Base-by-base conservation (phyloP, 1,140 invertebrate species). In the Copidosoma floridanum region DNA sequence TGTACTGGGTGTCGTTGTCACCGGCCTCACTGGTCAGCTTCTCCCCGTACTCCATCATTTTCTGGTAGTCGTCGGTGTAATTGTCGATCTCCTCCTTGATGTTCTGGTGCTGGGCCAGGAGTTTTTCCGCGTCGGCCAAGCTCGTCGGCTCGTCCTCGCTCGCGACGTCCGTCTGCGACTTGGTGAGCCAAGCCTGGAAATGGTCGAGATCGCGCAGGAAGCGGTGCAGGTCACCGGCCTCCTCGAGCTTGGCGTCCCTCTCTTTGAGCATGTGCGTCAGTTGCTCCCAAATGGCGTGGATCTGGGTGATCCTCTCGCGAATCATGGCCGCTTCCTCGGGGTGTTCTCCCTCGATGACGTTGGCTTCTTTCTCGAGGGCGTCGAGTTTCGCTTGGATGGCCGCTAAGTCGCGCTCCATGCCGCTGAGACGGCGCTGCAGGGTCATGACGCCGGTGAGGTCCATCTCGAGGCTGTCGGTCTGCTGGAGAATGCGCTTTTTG, bases 31-130 rank as follows among this genome's bases (percentile, higher is more conserved):
- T 90, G 48, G 94, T 97, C 53, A 97, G 86, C 69, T 92, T 88
- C 72, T 98, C 95, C 48, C 98, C 98, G 76, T 98, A 99, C 68
- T 98, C 95, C 91, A 99, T 98, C 95, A 99, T 99, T 82, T 95
- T 96, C 65, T 90, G 90, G 76, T 98, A 98, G 76, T 99, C 97
- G 66, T 97, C 94, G 44, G 90, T 95, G 75, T 99, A 99, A 71
- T 97, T 98, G 76, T 99, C 95, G 69, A 99, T 99, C 80, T 99
- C 98, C 75, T 99, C 97, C 70, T 94, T 90, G 65, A 99, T 97
- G 61, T 93, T 94, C 81, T 97, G 94, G 82, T 99, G 98, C 78
- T 94, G 95, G 51, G 91, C 95, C 0, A 99, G 82, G 2, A 99
- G 82, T 77, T 96, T 94, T 79, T 99, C 97, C 18, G 97, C 97